Conservation (phyloP, 2,888 invertebrate species). For the Amphipoea oculea region DNA sequence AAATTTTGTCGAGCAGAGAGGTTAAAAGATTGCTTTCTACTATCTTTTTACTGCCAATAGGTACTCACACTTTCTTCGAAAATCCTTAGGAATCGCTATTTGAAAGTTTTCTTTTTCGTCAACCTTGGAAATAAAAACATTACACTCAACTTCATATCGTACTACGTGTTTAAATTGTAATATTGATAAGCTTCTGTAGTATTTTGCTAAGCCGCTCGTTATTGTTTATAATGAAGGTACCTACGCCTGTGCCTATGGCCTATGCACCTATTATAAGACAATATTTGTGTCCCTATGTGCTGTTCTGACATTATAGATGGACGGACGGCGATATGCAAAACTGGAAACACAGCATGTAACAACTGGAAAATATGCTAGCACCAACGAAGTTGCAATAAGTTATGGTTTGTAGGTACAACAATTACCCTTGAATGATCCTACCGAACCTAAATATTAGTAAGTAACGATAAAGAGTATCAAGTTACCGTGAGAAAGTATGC, state of each 20-base stretch:
- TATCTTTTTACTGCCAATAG: not conserved
- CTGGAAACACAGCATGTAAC: not conserved
- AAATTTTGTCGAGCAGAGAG: no score
- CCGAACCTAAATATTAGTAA: not conserved
- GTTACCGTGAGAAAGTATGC: constrained; percentile 40
- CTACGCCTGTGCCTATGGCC: not conserved
- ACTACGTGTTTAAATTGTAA: not conserved
- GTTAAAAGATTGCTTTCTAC: no score
- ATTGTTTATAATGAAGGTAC: constrained; percentile 13
- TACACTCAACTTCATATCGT: constrained; percentile 13
- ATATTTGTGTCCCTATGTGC: not conserved
- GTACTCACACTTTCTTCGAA: not conserved
- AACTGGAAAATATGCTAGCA: not conserved
- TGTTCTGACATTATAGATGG: not conserved
- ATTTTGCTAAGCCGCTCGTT: not conserved
- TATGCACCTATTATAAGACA: not conserved
- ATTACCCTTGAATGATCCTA: not conserved
- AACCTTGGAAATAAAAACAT: constrained; percentile 13
- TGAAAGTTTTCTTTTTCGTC: not conserved
- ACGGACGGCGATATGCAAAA: not conserved
- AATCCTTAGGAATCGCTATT: not conserved
- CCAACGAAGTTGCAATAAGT: not conserved
- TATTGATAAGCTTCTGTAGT: constrained; percentile 27
- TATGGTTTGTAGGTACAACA: not conserved
- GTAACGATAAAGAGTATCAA: constrained; percentile 18